These are phyloP conservation scores for Oxycera nigricornis DNA, from an alignment of 2,888 invertebrate genomes.

Conservation along the genomic window DNA sequence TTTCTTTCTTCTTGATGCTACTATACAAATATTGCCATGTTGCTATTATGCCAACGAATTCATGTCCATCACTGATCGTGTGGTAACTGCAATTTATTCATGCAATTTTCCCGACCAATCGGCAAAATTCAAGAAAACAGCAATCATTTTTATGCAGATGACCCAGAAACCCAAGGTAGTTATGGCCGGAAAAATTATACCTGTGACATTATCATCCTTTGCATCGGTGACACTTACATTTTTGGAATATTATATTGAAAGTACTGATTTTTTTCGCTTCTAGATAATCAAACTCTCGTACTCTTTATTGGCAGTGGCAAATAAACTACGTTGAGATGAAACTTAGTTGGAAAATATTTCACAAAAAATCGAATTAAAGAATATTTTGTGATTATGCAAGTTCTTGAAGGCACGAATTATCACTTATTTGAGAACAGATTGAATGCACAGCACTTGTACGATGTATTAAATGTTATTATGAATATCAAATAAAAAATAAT, in stretches of 20 bases:
- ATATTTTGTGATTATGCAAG: too few relatives aligned
- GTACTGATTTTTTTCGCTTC: not conserved
- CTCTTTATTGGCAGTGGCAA: not conserved
- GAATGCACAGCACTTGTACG: too few relatives aligned
- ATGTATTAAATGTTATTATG: too few relatives aligned
- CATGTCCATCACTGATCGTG: not conserved
- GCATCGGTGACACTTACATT: not conserved
- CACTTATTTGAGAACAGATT: too few relatives aligned
- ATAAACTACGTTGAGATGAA: not conserved
- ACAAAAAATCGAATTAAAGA: too few relatives aligned
- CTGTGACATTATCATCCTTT: not conserved
- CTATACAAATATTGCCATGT: not conserved
- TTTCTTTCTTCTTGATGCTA: not conserved
- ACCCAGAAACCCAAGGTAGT: not conserved
- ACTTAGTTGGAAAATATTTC: too few relatives aligned
- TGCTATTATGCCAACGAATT: conserved; percentile 36
- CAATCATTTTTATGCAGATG: conserved; percentile 40
- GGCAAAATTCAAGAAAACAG: conserved; percentile 23
- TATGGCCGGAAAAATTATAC: conserved; percentile 34
- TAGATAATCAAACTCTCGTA: conserved; percentile 13
- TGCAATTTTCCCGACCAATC: conserved; percentile 36
- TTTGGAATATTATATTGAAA: not conserved
- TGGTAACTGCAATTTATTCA: conserved; percentile 28
- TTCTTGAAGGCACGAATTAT: too few relatives aligned
- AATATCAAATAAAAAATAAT: too few relatives aligned